phyloP scores from a whole-genome alignment of 2,888 invertebrate genomes.

The Trichogramma dendrolimi region DNA sequence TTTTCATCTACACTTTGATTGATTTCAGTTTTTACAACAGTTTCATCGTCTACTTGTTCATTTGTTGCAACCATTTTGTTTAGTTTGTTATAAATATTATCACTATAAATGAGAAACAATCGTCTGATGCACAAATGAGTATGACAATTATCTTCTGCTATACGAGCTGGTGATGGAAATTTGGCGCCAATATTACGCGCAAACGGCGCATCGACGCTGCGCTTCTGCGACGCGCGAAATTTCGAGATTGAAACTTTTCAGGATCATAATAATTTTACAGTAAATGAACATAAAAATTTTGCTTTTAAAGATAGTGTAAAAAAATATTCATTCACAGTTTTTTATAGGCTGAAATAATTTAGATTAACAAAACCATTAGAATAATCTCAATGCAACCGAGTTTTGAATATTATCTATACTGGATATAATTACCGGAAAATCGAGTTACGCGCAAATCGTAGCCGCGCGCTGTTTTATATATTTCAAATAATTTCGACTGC shows the following conservation, averaged over 20 bases:
- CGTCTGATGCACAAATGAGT: neutral
- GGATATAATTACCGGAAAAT: too few species aligned
- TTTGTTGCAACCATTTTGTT: conserved; percentile 9
- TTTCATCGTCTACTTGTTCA: neutral
- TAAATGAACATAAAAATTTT: neutral
- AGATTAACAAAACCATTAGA: too few species aligned
- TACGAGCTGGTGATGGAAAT: neutral
- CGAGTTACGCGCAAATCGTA: too few species aligned
- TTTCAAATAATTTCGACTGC: too few species aligned
- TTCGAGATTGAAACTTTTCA: neutral
- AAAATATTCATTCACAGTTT: too few species aligned
- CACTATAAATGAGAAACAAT: neutral
- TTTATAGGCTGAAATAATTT: too few species aligned
- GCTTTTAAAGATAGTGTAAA: too few species aligned
- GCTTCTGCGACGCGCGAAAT: neutral
- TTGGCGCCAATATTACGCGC: conserved; percentile 15
- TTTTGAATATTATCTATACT: too few species aligned
- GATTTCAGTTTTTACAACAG: conserved; percentile 1
- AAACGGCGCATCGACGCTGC: too few species aligned
- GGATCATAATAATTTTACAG: neutral
- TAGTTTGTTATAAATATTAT: neutral
- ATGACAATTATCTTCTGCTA: too few species aligned
- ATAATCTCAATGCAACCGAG: too few species aligned
- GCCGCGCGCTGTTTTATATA: too few species aligned
- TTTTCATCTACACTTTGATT: neutral